These are phyloP conservation scores for Gonatopus flavifemur DNA, from an alignment of 1,140 invertebrate genomes.

Conservation along the genomic window DNA sequence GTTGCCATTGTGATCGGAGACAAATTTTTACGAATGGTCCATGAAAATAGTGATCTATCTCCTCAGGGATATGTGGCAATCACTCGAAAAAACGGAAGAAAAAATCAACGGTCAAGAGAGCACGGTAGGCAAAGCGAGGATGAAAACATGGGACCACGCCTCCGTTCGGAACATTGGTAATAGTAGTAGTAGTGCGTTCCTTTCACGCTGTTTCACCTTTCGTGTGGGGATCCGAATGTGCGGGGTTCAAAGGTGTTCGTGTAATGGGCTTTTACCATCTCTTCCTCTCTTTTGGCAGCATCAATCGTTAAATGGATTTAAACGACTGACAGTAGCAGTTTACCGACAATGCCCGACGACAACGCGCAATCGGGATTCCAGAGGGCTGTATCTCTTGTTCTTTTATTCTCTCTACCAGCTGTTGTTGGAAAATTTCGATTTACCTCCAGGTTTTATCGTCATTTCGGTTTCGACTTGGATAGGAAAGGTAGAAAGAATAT, in stretches of 20 bases:
- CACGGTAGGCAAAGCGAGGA: constrained; percentile 9
- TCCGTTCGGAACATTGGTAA: constrained; percentile 17
- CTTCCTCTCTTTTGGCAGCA: not conserved
- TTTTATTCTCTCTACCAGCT: too few species aligned
- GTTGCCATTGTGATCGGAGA: too few species aligned
- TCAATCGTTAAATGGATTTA: constrained; percentile 33
- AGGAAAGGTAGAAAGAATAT: too few species aligned
- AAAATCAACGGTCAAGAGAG: too few species aligned
- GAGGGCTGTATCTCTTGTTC: not conserved
- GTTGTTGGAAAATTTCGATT: too few species aligned
- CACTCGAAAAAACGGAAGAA: constrained; percentile 4
- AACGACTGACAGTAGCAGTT: constrained; percentile 25
- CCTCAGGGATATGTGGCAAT: too few species aligned
- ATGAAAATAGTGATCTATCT: too few species aligned
- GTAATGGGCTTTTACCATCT: not conserved
- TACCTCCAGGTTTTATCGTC: too few species aligned
- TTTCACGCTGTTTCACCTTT: constrained; percentile 24
- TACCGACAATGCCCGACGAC: constrained; percentile 23
- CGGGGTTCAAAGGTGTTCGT: not conserved
- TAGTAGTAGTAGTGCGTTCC: too few species aligned
- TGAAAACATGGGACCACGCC: constrained; percentile 33
- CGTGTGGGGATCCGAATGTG: constrained; percentile 14
- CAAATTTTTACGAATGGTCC: too few species aligned
- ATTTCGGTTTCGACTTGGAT: too few species aligned
- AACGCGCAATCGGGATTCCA: constrained; percentile 25